Evolutionary conservation across 2,113 vertebrate genomes (phyloP), one percentile per base, ranked within the genome.

Genomic region (Antennarius striatus): DNA sequence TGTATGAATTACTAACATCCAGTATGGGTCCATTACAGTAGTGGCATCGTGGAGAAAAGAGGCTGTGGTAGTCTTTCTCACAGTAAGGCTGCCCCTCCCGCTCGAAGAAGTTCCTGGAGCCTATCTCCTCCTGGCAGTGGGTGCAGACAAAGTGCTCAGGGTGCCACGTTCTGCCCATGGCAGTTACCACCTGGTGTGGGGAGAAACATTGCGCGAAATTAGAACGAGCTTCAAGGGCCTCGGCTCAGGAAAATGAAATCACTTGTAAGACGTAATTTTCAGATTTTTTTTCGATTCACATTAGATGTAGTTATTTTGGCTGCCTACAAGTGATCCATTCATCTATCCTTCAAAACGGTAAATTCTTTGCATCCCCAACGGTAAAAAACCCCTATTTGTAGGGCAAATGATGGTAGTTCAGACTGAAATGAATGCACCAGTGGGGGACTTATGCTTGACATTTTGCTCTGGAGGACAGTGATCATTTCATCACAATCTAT

Each of bases 71-170:
- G 83, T 98, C 96, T 72, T 93, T 97, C 92, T 98, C 96, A 0
- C 96, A 98, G 93, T 95, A 98, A 13, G 96, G 96, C 83, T 93
- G 95, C 0, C 96, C 95, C 0, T 98, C 96, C 5, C 96, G 92
- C 89, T 98, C 96, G 62, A 98, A 98, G 92, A 98, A 98, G 90
- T 98, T 98, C 53, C 93, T 94, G 1, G 96, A 96, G 13, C 96
- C 96, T 0, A 98, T 98, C 90, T 98, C 96, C 11, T 97, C 96
- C 86, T 96, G 96, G 90, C 96, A 98, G 90, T 98, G 96, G 71
- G 96, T 96, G 85, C 96, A 98, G 77, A 98, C 96, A 4, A 98
- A 98, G 90, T 98, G 96, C 85, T 98, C 96, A 0, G 96, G 96
- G 78, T 98, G 96, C 96, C 96, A 98, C 0, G 96, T 97, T 79